These are phyloP conservation scores for Oryzias celebensis DNA, from an alignment of 2,113 vertebrate genomes.

Conservation along the genomic window DNA sequence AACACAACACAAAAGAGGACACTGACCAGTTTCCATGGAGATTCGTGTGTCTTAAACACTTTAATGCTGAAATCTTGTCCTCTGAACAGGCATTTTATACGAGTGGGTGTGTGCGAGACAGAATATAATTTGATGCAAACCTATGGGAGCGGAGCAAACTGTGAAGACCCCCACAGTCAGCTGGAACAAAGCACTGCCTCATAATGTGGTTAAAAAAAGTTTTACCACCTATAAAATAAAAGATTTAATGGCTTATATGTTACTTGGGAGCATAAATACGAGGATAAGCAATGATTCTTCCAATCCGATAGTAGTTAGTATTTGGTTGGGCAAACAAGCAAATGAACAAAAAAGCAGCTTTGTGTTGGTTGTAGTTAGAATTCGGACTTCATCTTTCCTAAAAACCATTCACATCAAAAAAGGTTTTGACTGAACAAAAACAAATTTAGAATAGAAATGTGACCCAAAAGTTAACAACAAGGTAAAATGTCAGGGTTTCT, in stretches of 20 bases:
- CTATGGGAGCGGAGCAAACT: constrained; percentile 4
- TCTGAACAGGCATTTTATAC: constrained; percentile 13
- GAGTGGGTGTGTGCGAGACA: constrained; percentile 16
- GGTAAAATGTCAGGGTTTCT: too few species aligned
- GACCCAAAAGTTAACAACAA: too few species aligned
- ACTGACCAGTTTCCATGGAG: constrained; percentile 60
- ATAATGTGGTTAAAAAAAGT: constrained; percentile 6
- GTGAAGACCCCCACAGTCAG: constrained; percentile 7
- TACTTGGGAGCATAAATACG: not conserved
- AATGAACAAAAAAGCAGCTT: too few species aligned
- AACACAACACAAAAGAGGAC: constrained; percentile 33
- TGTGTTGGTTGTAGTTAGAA: too few species aligned
- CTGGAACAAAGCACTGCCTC: constrained; percentile 9
- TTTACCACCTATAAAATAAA: too few species aligned
- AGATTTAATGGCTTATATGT: constrained; percentile 12
- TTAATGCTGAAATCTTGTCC: constrained; percentile 32
- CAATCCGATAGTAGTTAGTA: too few species aligned
- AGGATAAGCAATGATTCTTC: constrained; percentile 12
- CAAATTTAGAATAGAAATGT: too few species aligned
- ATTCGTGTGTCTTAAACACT: constrained; percentile 37
- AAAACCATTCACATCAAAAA: too few species aligned
- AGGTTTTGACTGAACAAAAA: too few species aligned
- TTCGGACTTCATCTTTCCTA: too few species aligned
- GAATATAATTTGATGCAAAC: constrained; percentile 18
- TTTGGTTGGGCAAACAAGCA: too few species aligned